Evolutionary conservation across 2,888 invertebrate genomes (phyloP).

Genomic region (Aspidiotus rigidus): DNA sequence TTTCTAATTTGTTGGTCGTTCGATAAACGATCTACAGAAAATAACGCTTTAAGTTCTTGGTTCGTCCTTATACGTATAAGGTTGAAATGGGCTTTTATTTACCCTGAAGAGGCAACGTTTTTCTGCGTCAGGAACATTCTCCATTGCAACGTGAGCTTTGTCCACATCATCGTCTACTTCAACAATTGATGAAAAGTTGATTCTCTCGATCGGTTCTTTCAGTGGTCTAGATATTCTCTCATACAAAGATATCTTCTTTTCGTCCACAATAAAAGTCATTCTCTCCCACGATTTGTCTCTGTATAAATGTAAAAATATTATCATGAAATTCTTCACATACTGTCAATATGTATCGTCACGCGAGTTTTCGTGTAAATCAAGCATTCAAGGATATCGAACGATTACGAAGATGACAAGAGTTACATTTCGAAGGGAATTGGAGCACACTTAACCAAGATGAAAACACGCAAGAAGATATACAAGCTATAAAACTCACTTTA

Average conservation of each 20-base stretch:
- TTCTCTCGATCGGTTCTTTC: not conserved
- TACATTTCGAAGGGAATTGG: not conserved
- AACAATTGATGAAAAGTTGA: slow-evolving; percentile 1
- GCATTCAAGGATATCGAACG: no score
- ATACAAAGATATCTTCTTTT: slow-evolving; percentile 3
- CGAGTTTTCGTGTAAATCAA: no score
- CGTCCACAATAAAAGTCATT: slow-evolving; percentile 7
- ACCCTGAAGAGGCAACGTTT: slow-evolving; percentile 9
- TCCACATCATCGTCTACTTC: slow-evolving; percentile 16
- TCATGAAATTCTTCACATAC: no score
- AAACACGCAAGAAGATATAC: no score
- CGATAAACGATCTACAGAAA: not conserved
- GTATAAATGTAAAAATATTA: not conserved
- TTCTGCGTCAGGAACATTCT: not conserved
- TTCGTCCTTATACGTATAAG: slow-evolving; percentile 23
- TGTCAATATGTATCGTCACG: no score
- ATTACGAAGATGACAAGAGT: no score
- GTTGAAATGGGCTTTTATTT: slow-evolving; percentile 22
- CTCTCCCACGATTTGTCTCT: slow-evolving; percentile 19
- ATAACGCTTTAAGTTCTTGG: slow-evolving; percentile 7
- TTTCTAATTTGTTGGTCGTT: not conserved
- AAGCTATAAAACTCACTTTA: slow-evolving; percentile 6
- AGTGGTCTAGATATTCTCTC: not conserved
- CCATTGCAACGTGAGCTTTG: not conserved
- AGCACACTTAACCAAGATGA: not conserved